Conservation (phyloP, 1,140 invertebrate species). For the Ladona fulva region DNA sequence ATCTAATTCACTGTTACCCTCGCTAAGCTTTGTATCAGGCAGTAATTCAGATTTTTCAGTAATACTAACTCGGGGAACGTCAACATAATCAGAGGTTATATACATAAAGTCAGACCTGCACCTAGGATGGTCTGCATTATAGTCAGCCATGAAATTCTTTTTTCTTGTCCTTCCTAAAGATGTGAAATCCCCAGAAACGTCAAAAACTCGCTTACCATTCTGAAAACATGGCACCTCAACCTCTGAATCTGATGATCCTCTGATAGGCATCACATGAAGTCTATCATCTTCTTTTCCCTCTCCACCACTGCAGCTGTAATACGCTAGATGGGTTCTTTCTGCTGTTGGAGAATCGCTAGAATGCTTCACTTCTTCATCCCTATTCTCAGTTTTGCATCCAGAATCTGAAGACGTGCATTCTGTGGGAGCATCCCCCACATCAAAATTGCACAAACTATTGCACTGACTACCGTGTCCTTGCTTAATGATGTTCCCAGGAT, state of each 20-base stretch:
- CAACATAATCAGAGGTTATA: not conserved
- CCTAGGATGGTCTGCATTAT: not conserved
- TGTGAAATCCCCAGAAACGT: not conserved
- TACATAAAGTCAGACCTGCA: not conserved
- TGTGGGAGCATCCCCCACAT: not conserved
- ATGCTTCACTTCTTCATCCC: not conserved
- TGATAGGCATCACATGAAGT: not conserved
- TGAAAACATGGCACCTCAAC: not conserved
- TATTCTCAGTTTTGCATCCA: not conserved
- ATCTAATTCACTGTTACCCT: constrained; percentile 1
- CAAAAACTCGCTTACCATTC: not conserved
- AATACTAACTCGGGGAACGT: not conserved
- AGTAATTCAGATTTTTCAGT: not conserved
- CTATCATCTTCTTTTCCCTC: not conserved
- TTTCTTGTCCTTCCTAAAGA: not conserved
- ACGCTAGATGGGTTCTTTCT: not conserved
- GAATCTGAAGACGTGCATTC: not conserved
- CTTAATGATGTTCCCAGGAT: not conserved
- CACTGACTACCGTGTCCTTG: not conserved
- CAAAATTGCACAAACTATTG: not conserved
- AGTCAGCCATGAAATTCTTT: not conserved
- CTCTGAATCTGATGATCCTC: not conserved
- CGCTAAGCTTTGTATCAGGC: not conserved
- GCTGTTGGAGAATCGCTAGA: not conserved
- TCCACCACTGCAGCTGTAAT: not conserved